Evolutionary conservation across 2,888 invertebrate species (phyloP).

Genomic region (Heliconius aoede): DNA sequence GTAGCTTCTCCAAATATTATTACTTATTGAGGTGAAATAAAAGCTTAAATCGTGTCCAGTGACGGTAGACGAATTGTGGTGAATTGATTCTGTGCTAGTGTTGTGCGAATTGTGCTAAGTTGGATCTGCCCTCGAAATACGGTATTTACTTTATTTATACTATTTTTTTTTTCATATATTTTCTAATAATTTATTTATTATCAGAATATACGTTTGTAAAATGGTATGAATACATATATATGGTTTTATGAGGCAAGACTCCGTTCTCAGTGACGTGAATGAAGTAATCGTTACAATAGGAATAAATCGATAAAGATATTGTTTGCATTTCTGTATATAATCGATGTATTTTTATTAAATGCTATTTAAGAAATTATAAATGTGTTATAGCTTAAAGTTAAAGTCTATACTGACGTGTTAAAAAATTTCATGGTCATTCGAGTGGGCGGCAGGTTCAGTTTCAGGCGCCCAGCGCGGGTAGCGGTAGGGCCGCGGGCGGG

Average conservation of each 20-base stretch:
- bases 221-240: not conserved
- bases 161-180: not conserved
- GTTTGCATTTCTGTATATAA: not conserved
- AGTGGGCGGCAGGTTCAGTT: conserved; percentile 71
- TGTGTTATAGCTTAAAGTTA: not conserved
- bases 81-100: conserved; percentile 27
- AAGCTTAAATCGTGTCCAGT: conserved; percentile 9
- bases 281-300: not conserved
- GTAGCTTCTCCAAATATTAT: conserved; percentile 15
- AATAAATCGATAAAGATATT: not conserved
- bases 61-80: not conserved
- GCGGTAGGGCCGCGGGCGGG: conserved; percentile 53
- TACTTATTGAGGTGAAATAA: conserved; percentile 14
- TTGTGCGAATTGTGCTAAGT: conserved; percentile 24
- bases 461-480: conserved; percentile 55
- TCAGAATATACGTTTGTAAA: not conserved
- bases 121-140: conserved; percentile 20
- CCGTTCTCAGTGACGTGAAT: not conserved
- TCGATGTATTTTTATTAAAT: no score
- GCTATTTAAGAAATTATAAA: not conserved
- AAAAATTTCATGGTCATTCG: conserved; percentile 59
- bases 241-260: not conserved
- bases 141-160: conserved; percentile 23
- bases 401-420: conserved; percentile 41
- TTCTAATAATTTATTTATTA: not conserved